Conservation (phyloP, 2,113 vertebrate genomes). For the Aptenodytes forsteri region DNA sequence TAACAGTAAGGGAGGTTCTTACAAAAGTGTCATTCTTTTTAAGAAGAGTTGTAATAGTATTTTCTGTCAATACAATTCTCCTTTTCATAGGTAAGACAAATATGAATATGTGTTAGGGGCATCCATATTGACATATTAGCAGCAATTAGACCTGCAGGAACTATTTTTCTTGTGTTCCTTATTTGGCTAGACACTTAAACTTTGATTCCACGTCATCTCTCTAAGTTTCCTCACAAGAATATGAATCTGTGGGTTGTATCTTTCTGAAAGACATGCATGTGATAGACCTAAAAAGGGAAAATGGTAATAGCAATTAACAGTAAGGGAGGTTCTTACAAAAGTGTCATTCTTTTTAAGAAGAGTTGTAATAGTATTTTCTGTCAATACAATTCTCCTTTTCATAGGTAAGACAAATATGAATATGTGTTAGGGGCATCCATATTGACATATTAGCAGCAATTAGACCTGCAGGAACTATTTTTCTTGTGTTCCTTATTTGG, state of each 20-base stretch:
- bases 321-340: slow-evolving; percentile 16
- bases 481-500: neutral
- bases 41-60: slow-evolving; percentile 18
- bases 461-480: neutral
- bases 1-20: slow-evolving; percentile 18
- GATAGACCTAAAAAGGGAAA: neutral
- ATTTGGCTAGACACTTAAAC: neutral
- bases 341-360: neutral
- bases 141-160: neutral
- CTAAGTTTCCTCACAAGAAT: neutral
- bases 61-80: slow-evolving; percentile 58
- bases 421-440: neutral
- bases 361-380: slow-evolving; percentile 45
- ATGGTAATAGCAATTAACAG: slow-evolving; percentile 31
- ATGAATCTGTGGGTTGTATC: neutral
- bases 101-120: neutral
- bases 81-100: neutral
- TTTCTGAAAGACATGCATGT: neutral
- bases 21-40: neutral
- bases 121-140: slow-evolving; percentile 10
- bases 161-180: neutral
- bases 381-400: slow-evolving; percentile 37
- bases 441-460: neutral
- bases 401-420: neutral
- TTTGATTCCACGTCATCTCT: neutral